Evolutionary conservation across 1,140 invertebrate species (phyloP), one percentile per base, ranked within the genome.

Genomic region (Dermatophagoides farinae): DNA sequence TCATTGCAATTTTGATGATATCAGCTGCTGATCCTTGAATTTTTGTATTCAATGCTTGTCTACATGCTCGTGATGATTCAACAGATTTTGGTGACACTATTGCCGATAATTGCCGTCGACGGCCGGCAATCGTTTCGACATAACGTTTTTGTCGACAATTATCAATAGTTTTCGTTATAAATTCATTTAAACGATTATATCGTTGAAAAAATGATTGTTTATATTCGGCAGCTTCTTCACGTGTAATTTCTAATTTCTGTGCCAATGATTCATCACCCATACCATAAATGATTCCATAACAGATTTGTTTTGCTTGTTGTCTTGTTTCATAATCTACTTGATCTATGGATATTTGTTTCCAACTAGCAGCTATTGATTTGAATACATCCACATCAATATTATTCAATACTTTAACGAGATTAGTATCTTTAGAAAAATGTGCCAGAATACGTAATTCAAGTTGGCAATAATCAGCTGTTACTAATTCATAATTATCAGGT

Each of bases 211-310:
- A 98, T 5, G 79, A 77, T 60, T 84, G 80, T 65, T 86, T 81
- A 71, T 95, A 85, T 40, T 78, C 72, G 4, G 75, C 74, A 0
- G 92, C 91, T 67, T 92, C 84, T 51, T 80, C 72, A 71, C 88
- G 84, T 5, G 77, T 76, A n/a, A 92, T 78, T 58, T 80, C 79
- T 20, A 97, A 72, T 58, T 82, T 79, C 61, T 90, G 83, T 0
- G 82, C 78, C n/a, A 98, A 74, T 1, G 85, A 78, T 68, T 82
- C 86, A 14, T 79, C 75, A 12, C 92, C 88, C 80, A 97, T 97
- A n/a, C 93, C 93, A 72, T 97, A 97, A 52, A 98, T 84, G 65
- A 98, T 89, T 10, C 88, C 93, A 74, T 97, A 98, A 67, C 88
- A 93, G 16, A 97, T 79, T 75, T 74, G 70, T 72, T 97, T 96